A percentile compares a stretch with the other conserved stretches of the same genome.
These are phyloP conservation scores for Spilarctia lutea DNA, from an alignment of 2,888 invertebrate species.

Conservation along the genomic window DNA sequence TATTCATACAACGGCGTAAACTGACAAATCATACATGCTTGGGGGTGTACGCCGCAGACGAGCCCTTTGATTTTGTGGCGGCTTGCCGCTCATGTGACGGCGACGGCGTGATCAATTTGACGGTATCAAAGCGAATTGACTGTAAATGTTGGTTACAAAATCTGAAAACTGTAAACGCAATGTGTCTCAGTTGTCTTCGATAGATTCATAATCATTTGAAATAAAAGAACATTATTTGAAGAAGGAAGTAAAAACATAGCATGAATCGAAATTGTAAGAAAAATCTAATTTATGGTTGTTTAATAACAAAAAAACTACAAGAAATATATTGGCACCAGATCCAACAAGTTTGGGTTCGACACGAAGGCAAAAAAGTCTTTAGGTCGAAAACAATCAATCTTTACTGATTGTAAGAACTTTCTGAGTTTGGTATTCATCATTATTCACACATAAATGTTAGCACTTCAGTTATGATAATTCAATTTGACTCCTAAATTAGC, in stretches of 20 bases:
- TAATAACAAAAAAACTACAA: background rate
- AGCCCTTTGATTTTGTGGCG: too few species aligned
- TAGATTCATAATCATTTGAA: background rate
- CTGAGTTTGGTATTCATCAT: slow-evolving; percentile 9
- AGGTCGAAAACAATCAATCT: background rate
- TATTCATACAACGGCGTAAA: too few species aligned
- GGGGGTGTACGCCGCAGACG: too few species aligned
- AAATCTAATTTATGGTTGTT: background rate
- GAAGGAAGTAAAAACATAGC: background rate
- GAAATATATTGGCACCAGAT: background rate
- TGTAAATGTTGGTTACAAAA: background rate
- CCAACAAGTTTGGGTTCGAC: background rate
- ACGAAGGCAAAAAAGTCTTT: background rate
- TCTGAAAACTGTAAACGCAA: background rate
- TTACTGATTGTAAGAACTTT: background rate
- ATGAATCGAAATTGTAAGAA: background rate
- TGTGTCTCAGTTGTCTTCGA: background rate
- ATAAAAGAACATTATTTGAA: background rate
- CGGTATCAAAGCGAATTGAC: too few species aligned
- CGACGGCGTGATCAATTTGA: too few species aligned
- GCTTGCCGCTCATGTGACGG: too few species aligned
- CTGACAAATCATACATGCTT: too few species aligned
- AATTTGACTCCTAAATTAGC: slow-evolving; percentile 27
- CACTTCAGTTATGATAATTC: slow-evolving; percentile 1
- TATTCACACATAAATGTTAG: slow-evolving; percentile 9